Evolutionary conservation across 2,113 vertebrate species (phyloP).

Genomic region (Cyanoramphus novaezelandiae): DNA sequence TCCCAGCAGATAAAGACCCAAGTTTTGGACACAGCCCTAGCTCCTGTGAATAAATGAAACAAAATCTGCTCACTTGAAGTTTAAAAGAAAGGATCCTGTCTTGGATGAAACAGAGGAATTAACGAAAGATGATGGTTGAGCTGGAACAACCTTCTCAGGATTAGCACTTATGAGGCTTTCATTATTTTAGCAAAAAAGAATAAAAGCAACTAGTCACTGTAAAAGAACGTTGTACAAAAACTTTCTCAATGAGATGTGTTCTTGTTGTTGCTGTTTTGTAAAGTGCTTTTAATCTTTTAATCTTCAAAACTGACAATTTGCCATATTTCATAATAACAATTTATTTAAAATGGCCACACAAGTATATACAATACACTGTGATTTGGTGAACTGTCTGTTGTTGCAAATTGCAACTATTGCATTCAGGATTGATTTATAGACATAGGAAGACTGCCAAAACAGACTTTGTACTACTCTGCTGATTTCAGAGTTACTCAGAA

Average conservation of each 20-base stretch:
- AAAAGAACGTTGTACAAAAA: background rate
- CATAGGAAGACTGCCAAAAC: background rate
- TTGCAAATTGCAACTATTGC: background rate
- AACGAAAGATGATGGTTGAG: background rate
- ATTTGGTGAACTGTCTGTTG: background rate
- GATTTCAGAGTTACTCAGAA: background rate
- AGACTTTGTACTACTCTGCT: background rate
- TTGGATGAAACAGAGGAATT: background rate
- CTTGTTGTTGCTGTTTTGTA: background rate
- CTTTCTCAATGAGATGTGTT: background rate
- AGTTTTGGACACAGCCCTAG: background rate
- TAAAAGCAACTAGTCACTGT: background rate
- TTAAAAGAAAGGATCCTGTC: background rate
- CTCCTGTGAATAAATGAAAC: background rate
- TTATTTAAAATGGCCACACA: background rate
- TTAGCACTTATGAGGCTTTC: background rate
- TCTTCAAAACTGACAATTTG: background rate
- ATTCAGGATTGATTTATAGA: constrained; percentile 19
- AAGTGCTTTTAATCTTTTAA: constrained; percentile 17
- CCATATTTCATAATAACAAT: background rate
- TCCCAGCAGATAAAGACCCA: background rate
- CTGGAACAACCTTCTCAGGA: background rate
- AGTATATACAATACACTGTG: background rate
- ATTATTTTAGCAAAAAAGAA: background rate
- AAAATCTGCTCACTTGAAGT: background rate